phyloP scores from a whole-genome alignment of 2,113 vertebrate genomes.

The Glaucomys volans region DNA sequence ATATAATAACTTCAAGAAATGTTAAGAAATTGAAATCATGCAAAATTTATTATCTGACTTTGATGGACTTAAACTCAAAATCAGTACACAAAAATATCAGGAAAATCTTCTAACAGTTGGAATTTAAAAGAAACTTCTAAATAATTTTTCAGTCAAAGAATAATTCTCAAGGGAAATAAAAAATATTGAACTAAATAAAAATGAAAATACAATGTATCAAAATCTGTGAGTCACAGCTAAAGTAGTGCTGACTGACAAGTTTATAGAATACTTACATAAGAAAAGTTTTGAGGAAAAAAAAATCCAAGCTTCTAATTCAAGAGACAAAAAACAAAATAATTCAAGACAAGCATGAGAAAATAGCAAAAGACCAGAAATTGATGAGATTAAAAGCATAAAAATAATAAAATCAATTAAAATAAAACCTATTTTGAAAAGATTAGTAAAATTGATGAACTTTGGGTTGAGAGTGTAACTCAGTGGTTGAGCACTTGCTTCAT shows the following conservation, averaged over 20 bases:
- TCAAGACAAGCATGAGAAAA: constrained; percentile 32
- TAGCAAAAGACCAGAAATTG: background rate
- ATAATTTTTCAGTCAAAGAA: background rate
- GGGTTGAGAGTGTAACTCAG: background rate
- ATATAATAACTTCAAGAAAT: background rate
- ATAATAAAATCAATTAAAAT: constrained; percentile 1
- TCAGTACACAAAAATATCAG: background rate
- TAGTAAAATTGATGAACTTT: background rate
- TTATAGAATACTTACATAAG: background rate
- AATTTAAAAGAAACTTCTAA: constrained; percentile 59
- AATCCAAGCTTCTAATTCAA: background rate
- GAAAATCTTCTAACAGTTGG: background rate
- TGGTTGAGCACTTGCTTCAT: background rate
- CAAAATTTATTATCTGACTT: background rate
- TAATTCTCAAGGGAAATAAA: constrained; percentile 8
- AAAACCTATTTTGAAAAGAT: background rate
- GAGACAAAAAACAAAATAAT: background rate
- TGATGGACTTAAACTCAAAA: constrained; percentile 31
- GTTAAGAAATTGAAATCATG: constrained; percentile 1
- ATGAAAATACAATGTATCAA: background rate
- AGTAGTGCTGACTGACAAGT: background rate
- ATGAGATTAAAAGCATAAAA: background rate
- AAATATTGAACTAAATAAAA: constrained; percentile 26
- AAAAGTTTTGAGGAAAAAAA: background rate
- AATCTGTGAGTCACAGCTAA: background rate